These are phyloP conservation scores for Heliconius ethilla DNA, from an alignment of 2,888 invertebrate species.

Conservation along the genomic window DNA sequence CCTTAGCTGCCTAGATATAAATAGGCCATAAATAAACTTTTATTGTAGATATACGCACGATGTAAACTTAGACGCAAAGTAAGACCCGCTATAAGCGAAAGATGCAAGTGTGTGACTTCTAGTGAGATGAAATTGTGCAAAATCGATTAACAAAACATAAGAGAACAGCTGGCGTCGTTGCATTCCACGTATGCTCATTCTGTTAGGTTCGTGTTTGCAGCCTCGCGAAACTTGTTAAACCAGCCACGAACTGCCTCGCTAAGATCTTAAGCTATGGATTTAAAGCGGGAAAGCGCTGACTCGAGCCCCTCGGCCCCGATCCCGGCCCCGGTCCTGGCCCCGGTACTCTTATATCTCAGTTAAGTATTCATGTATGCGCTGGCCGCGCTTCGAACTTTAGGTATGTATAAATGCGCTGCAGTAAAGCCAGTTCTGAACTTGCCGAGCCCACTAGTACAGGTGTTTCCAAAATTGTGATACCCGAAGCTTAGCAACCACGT, in stretches of 20 bases:
- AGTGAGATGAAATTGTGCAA: slow-evolving; percentile 55
- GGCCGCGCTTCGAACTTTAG: slow-evolving; percentile 34
- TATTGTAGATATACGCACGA: slow-evolving; percentile 1
- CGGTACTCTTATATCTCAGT: slow-evolving; percentile 38
- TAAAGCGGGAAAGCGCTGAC: slow-evolving; percentile 41
- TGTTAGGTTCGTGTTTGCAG: slow-evolving; percentile 43
- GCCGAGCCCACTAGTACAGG: slow-evolving; percentile 45
- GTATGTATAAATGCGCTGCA: slow-evolving; percentile 31
- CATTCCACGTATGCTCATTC: slow-evolving; percentile 63
- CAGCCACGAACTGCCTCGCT: slow-evolving; percentile 31
- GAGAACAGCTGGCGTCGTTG: slow-evolving; percentile 63
- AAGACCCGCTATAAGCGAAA: slow-evolving; percentile 37
- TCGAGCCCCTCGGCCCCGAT: not conserved
- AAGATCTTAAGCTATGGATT: slow-evolving; percentile 41
- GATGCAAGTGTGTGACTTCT: slow-evolving; percentile 41
- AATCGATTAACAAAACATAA: slow-evolving; percentile 59
- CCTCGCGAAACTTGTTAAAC: slow-evolving; percentile 38
- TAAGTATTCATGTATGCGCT: slow-evolving; percentile 38
- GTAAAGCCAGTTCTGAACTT: slow-evolving; percentile 43
- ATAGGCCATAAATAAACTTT: slow-evolving; percentile 25
- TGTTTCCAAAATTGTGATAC: slow-evolving; percentile 44
- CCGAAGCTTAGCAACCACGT: slow-evolving; percentile 34
- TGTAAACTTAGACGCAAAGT: slow-evolving; percentile 32
- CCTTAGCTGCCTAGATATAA: slow-evolving; percentile 4
- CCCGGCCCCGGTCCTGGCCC: not conserved